phyloP scores from a whole-genome alignment of 2,797 vertebrate genomes.

The Falco cherrug region DNA sequence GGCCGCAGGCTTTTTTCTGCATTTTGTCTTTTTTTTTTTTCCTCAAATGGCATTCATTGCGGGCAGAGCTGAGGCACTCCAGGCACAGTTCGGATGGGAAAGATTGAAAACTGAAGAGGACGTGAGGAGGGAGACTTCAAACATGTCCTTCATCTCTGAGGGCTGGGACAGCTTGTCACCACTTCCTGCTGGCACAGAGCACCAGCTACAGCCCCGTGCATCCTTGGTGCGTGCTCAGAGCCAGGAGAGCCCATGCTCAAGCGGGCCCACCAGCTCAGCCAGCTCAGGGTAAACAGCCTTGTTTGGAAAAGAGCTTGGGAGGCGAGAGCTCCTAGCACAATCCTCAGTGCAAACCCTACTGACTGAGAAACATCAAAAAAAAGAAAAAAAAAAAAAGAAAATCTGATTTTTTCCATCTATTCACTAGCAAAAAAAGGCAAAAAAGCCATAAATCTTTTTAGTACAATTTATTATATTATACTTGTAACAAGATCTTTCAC shows the following conservation, averaged over 20 bases:
- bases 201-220: neutral
- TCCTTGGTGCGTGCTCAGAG: neutral
- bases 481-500: constrained; percentile 29
- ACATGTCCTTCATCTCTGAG: neutral
- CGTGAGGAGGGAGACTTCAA: neutral
- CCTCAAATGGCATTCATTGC: neutral
- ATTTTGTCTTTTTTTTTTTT: neutral
- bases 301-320: neutral
- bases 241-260: neutral
- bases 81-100: neutral
- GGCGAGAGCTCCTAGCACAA: neutral
- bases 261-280: neutral
- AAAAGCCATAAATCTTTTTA: constrained; percentile 34
- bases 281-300: neutral
- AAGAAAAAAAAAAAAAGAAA: neutral
- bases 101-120: neutral
- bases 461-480: constrained; percentile 43
- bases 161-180: fast-evolving
- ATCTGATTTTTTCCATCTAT: constrained; percentile 11
- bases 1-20: neutral
- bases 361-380: neutral
- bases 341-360: neutral
- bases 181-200: neutral
- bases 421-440: neutral
- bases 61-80: neutral